Conservation (phyloP, 2,888 invertebrate genomes). For the Gymnoscelis rufifasciata region DNA sequence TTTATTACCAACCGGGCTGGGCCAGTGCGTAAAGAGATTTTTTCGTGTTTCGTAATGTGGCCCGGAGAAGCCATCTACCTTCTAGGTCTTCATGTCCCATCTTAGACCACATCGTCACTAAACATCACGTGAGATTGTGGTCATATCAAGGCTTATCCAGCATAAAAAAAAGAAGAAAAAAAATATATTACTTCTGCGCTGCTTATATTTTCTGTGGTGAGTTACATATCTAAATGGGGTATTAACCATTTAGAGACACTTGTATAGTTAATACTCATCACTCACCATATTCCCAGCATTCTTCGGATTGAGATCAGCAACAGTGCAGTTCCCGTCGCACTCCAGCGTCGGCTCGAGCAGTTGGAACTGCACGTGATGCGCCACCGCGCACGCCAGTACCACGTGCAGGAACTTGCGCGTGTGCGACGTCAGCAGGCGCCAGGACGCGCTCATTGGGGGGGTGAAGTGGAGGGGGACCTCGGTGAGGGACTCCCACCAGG, state of each 20-base stretch:
- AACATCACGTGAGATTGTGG: no score
- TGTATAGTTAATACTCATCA: background rate
- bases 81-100: no score
- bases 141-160: no score
- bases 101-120: no score
- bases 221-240: no score
- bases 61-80: no score
- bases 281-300: constrained; percentile 79
- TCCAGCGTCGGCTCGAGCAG: constrained; percentile 73
- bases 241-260: background rate
- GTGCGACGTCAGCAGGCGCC: constrained; percentile 90
- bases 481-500: constrained; percentile 87
- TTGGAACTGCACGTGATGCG: constrained; percentile 69
- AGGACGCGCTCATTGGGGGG: constrained; percentile 88
- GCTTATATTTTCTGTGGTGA: no score
- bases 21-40: no score
- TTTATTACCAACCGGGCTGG: no score
- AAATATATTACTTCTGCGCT: no score
- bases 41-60: no score
- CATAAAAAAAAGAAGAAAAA: no score
- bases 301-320: constrained; percentile 83
- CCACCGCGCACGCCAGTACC: constrained; percentile 83
- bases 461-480: constrained; percentile 88
- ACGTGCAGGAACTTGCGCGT: constrained; percentile 92
- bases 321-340: constrained; percentile 80